A percentile compares a stretch with the other conserved stretches of the same genome.
Conservation (phyloP, 2,113 vertebrate species). For the Pollachius pollachius region DNA sequence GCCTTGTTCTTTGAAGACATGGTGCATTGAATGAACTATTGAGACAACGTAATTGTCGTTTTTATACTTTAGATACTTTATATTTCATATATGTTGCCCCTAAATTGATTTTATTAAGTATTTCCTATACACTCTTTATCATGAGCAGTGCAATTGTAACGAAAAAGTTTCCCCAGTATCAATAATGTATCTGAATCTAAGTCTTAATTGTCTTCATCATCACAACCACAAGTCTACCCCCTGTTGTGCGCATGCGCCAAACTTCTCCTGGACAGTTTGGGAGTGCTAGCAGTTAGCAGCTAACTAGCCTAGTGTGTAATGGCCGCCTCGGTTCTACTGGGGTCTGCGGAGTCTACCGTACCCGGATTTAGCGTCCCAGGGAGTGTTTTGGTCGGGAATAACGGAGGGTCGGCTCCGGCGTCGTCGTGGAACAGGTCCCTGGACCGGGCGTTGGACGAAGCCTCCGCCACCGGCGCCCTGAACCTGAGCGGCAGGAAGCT, state of each 20-base stretch:
- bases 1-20: no score
- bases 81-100: no score
- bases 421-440: constrained; percentile 91
- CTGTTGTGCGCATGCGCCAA: constrained; percentile 53
- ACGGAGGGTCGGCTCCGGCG: constrained; percentile 68
- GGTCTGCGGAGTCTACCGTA: constrained; percentile 76
- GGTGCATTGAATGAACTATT: no score
- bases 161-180: no score
- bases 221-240: not conserved
- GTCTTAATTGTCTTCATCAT: no score
- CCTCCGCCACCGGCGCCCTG: constrained; percentile 85
- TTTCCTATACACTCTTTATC: no score
- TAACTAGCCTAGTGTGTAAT: constrained; percentile 76
- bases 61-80: no score
- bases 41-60: no score
- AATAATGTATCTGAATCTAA: no score
- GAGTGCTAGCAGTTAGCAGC: constrained; percentile 61
- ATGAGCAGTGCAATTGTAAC: no score
- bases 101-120: no score
- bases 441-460: constrained; percentile 92
- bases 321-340: constrained; percentile 84
- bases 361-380: constrained; percentile 52
- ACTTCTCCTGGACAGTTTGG: constrained; percentile 32
- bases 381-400: constrained; percentile 48
- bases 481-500: constrained; percentile 97